Evolutionary conservation across 1,140 invertebrate genomes (phyloP), one percentile per base, ranked within the genome.

Genomic region (Drosophila ogumai): DNA sequence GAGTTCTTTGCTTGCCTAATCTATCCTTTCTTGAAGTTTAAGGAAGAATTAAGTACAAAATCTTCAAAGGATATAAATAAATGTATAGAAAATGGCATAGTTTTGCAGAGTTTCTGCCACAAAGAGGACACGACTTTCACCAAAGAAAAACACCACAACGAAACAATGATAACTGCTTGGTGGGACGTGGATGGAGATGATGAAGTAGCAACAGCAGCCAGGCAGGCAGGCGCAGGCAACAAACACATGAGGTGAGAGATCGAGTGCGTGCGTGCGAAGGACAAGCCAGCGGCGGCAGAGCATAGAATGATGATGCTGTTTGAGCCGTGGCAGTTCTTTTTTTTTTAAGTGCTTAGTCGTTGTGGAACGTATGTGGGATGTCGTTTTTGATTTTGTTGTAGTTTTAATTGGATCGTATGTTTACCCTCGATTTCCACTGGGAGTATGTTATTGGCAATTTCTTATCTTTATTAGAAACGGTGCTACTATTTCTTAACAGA

Each of bases 391-490:
- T 32, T 41, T 69, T 54, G 47, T 22, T 54, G 52, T n/a, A 61
- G 32, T 34, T 69, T 66, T 22, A 67, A 44, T 75, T 67, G 67
- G 67, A 64, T 77, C 43, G 55, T 76, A 76, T 49, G 31, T 87
- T 92, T 92, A 92, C 91, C 91, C 91, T 91, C 90, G 82, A 91
- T 90, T 92, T 92, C 91, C 91, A 92, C 81, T 92, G 90, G 91
- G 91, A 92, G 85, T 92, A 92, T 86, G 91, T 92, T 91, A 92
- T 92, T 92, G 90, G 92, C 90, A 92, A 91, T 92, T 92, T 92
- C 91, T 92, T 92, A 92, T 91, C 81, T 90, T 86, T 91, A 92
- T 82, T 91, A 80, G 78, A 82, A 91, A 88, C 73, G 87, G 75
- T 90, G 79, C 86, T 92, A 92, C 75, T 92, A 81, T 86, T 87